Conservation (phyloP, 2,113 vertebrate genomes). For the Meriones unguiculatus region DNA sequence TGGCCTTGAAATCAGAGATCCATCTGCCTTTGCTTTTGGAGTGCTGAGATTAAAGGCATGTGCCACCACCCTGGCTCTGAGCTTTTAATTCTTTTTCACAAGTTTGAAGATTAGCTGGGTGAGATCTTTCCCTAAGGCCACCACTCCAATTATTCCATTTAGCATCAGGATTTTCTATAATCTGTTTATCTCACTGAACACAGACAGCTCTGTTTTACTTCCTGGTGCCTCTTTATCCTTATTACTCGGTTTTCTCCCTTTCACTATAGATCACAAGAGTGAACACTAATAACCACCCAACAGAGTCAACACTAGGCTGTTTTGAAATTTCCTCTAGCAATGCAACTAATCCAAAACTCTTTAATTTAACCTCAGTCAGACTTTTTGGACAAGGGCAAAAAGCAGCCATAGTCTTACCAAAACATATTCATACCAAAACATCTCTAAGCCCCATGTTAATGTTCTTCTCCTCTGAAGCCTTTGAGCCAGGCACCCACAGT, state of each 20-base stretch:
- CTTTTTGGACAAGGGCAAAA: not conserved
- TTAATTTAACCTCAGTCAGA: not conserved
- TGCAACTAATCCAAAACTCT: not conserved
- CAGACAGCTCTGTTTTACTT: not conserved
- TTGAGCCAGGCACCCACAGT: not conserved
- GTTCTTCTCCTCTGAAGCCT: not conserved
- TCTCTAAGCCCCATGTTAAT: not conserved
- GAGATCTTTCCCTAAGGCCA: not conserved
- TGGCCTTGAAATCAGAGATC: not conserved
- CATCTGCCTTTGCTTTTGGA: not conserved
- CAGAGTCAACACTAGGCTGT: not conserved
- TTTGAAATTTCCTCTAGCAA: not conserved
- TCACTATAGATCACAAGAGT: not conserved
- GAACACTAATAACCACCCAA: not conserved
- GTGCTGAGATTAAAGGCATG: not conserved
- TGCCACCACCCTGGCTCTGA: not conserved
- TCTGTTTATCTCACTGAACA: not conserved
- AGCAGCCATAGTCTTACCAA: not conserved
- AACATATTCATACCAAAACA: not conserved
- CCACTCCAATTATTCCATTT: not conserved
- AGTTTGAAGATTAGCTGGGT: not conserved
- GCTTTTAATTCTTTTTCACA: not conserved
- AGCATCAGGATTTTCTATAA: not conserved
- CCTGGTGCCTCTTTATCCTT: not conserved
- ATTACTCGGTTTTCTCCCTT: not conserved